Evolutionary conservation across 2,113 vertebrate species (phyloP).

Genomic region (Elanus axillaris): DNA sequence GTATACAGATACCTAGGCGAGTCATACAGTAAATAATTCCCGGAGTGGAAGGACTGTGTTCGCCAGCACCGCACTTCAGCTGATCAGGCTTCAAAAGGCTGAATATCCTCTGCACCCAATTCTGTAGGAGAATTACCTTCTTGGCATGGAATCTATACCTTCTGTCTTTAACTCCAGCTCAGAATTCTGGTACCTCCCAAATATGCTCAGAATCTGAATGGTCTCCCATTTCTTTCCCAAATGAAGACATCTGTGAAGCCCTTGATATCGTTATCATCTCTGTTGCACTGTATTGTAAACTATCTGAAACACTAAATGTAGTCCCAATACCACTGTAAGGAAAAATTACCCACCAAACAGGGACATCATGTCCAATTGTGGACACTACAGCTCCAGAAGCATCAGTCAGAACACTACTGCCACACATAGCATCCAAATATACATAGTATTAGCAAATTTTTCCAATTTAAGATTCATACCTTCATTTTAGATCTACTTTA

Average conservation of each 20-base stretch:
- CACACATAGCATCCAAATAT: neutral
- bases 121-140: neutral
- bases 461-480: neutral
- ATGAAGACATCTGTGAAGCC: neutral
- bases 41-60: neutral
- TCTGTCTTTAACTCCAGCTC: neutral
- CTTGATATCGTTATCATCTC: accelerated
- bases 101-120: neutral
- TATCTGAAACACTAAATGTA: neutral
- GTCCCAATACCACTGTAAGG: neutral
- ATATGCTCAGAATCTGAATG: neutral
- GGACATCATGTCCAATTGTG: accelerated
- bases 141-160: neutral
- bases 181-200: neutral
- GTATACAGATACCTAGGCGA: accelerated
- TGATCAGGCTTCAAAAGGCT: neutral
- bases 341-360: neutral
- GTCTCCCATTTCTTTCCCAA: neutral
- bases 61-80: neutral
- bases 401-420: neutral
- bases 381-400: neutral
- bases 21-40: neutral
- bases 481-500: neutral
- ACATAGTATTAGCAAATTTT: neutral
- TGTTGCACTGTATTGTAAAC: neutral